These are phyloP conservation scores for Hippocampus mohnikei DNA, from an alignment of 2,113 vertebrate genomes.

Conservation along the genomic window DNA sequence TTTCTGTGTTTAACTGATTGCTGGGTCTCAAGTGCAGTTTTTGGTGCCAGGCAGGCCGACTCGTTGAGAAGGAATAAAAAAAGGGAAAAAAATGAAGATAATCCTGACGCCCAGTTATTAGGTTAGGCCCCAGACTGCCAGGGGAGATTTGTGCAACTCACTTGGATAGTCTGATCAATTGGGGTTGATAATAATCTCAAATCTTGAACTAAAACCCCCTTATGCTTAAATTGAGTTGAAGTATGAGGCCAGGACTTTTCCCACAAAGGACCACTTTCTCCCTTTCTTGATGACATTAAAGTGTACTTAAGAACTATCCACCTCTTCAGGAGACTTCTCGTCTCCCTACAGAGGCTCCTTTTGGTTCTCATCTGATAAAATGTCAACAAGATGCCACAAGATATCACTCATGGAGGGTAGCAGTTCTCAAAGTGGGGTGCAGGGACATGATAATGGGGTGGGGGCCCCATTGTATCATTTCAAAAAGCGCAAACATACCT, in stretches of 20 bases:
- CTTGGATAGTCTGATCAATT: neutral
- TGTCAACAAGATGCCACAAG: constrained; percentile 3
- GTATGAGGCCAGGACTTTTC: neutral
- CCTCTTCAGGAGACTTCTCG: neutral
- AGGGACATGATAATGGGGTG: too few species aligned
- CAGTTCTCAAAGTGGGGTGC: neutral
- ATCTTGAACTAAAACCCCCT: neutral
- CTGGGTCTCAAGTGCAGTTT: neutral
- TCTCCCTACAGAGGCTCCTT: neutral
- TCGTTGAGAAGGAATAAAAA: neutral
- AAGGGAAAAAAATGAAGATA: neutral
- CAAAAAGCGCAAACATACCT: too few species aligned
- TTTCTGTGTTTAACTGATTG: neutral
- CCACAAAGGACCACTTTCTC: neutral
- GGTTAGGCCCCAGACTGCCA: neutral
- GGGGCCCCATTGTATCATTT: too few species aligned
- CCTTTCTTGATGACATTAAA: neutral
- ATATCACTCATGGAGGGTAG: neutral
- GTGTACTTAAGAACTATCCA: neutral
- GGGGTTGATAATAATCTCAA: neutral
- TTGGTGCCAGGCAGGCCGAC: neutral
- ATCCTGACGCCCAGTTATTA: neutral
- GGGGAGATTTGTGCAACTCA: neutral
- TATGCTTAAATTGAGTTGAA: neutral
- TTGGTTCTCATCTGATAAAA: constrained; percentile 15